A percentile compares a stretch with the other conserved stretches of the same genome.
Conservation (phyloP, 1,140 invertebrate species). For the Caenorhabditis inopinata region DNA sequence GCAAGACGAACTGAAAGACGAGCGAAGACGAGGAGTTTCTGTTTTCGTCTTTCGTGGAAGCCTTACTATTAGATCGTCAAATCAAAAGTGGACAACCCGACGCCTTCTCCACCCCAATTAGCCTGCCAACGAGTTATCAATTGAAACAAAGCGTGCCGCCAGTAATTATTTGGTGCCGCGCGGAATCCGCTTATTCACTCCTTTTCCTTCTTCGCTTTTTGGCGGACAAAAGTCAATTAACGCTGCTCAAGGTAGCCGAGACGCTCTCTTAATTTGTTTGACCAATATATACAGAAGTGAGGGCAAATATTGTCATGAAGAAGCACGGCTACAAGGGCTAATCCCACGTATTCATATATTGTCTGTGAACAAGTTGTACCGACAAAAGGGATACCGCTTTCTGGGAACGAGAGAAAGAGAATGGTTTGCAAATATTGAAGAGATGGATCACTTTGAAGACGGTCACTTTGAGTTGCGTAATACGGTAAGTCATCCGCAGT, state of each 20-base stretch:
- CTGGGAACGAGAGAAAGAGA: not conserved
- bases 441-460: slow-evolving; percentile 22
- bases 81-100: not conserved
- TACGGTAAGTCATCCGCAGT: not conserved
- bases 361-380: slow-evolving; percentile 30
- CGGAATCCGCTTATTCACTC: slow-evolving; percentile 22
- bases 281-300: slow-evolving; percentile 29
- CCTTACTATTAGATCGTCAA: no score
- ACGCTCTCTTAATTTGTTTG: slow-evolving; percentile 11
- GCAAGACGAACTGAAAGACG: no score
- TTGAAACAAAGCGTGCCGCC: slow-evolving; percentile 22
- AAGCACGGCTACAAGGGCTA: no score
- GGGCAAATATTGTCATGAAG: slow-evolving; percentile 28
- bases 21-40: no score
- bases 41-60: no score
- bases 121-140: slow-evolving; percentile 18
- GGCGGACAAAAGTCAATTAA: slow-evolving; percentile 30
- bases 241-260: not conserved
- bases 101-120: not conserved
- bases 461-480: slow-evolving; percentile 18
- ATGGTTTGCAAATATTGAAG: not conserved
- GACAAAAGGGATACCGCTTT: slow-evolving; percentile 30
- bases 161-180: not conserved
- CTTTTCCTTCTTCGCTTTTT: not conserved
- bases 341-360: not conserved